Base-by-base conservation (phyloP, 64 coral and sea anemone genomes). In the Actinia tenebrosa region DNA sequence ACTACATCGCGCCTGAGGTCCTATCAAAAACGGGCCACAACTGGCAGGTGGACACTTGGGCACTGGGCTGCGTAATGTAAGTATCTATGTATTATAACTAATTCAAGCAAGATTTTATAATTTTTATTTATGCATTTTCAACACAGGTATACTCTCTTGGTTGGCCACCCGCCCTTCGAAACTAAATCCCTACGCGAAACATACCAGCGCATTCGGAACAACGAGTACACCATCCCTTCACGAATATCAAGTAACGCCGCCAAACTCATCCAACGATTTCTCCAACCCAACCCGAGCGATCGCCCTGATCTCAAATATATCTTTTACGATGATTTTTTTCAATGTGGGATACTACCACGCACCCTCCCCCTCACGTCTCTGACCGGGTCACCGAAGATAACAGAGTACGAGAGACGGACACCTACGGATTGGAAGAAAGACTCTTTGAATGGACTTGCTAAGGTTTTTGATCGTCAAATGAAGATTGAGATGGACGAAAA, bases 1-100 rank as follows among this genome's bases (percentile, higher is more conserved):
- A 99, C 90, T 99, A 99, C 78, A 99, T 99, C 60, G 97, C 97
- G 43, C 97, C 97, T 7, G 97, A 99, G 56, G 97, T 99, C 44
- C 86, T 99, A 18, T 88, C 88, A 47, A 99, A 99, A 84, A 93
- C 89, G 77, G 93, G 90, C 11, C 97, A 99, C 68, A 94, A 93
- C 46, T 99, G 92, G 30, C 90, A 99, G 25, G 97, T 99, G 80
- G 97, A 99, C 18, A 99, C 93, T 15, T 99, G 97, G 97, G 97
- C 97, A 7, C 25, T 99, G 11, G 97, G 97, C 44, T 99, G 97
- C 44, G 97, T 99, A 22, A 99, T 99, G 97, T 99, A 90, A 99
- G 97, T 95, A 69, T 30, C 27, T 19, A 17, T 13, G 19, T 46
- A 46, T 80, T 27, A 59, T 60, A 7, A 11, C 45, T 2, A 20